Evolutionary conservation across 2,888 invertebrate species (phyloP), one percentile per base, ranked within the genome.

Genomic region (Perizoma flavofasciatum): DNA sequence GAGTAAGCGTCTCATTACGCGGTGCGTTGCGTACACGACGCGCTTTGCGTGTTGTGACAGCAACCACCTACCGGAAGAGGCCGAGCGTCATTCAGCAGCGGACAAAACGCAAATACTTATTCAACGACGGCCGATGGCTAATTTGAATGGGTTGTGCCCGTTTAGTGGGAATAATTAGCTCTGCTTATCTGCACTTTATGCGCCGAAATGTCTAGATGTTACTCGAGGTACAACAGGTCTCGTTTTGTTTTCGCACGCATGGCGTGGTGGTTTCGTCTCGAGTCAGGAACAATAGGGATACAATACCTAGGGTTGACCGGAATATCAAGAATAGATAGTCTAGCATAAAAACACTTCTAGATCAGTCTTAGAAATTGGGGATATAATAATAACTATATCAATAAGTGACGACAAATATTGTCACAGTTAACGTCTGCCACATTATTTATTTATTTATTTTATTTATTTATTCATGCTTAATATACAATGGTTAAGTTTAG

Each of bases 1-100:
- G 92, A 92, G 90, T 88, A 91, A 91, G 89, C 92, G 90, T 91
- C 91, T 91, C 90, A 92, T 92, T 92, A 92, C 90, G 90, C 90
- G 90, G 84, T 85, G 88, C 89, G 82, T 85, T 86, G 89, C 86
- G 89, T 84, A 79, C 85, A 85, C 88, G 88, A 87, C 89, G 89
- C 89, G 89, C 87, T 85, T 85, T 88, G 88, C 91, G 85, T 92
- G 91, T 91, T 92, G 90, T 92, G 92, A 91, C 92, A 91, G 89
- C 89, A 89, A 82, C 91, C 91, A 92, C 92, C 91, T 90, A 91
- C 90, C 90, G 91, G 92, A 91, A 91, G 89, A 78, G 85, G 85
- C 86, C 88, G 83, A 85, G 86, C 89, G 89, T 90, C 89, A 89
- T 90, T 91, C 90, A 90, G 81, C 78, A 83, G 82, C 78, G 75